These are phyloP conservation scores for Palaemon carinicauda DNA, from an alignment of 1,140 invertebrate species.

Conservation along the genomic window DNA sequence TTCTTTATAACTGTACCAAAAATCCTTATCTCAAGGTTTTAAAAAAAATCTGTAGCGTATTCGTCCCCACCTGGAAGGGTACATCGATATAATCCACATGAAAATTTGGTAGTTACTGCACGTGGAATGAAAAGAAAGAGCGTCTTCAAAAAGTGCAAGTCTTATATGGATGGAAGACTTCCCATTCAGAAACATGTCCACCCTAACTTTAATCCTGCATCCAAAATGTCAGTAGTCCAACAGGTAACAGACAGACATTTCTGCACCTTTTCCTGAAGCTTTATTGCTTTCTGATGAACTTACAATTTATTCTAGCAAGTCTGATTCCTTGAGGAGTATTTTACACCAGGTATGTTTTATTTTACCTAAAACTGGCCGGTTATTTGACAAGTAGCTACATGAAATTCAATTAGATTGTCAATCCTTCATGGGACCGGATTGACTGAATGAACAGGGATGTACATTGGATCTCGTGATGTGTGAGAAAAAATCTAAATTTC, in stretches of 20 bases:
- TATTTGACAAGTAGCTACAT: background rate
- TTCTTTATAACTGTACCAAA: no score
- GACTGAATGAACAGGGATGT: no score
- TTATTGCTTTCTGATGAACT: background rate
- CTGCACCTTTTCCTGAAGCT: background rate
- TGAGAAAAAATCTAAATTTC: no score
- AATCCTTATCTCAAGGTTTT: no score
- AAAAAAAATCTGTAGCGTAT: no score
- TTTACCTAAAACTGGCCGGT: background rate
- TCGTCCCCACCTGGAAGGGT: background rate
- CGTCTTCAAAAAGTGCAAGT: background rate
- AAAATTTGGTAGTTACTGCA: background rate
- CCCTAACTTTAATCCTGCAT: background rate
- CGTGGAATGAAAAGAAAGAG: constrained; percentile 17
- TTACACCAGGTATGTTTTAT: background rate
- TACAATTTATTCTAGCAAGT: background rate
- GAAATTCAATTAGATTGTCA: background rate
- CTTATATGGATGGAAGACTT: background rate
- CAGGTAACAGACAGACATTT: background rate
- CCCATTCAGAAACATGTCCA: background rate
- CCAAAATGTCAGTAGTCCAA: background rate
- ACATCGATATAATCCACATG: background rate
- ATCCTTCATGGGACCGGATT: background rate
- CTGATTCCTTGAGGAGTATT: constrained; percentile 3
- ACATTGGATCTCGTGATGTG: no score